Evolutionary conservation across 2,888 invertebrate species (phyloP).

Genomic region (Amphimallon solstitiale): DNA sequence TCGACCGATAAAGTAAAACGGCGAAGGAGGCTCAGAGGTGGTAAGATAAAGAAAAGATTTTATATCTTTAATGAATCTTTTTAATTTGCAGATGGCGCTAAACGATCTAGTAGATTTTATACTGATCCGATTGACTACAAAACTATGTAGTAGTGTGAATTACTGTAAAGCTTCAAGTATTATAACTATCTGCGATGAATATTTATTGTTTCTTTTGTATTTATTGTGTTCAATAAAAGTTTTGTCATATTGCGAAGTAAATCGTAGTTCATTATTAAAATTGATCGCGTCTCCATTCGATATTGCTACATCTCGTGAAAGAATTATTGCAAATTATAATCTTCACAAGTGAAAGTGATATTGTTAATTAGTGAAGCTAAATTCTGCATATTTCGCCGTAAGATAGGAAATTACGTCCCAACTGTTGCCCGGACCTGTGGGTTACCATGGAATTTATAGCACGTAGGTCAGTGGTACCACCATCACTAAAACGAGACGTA

Average conservation of each 20-base stretch:
- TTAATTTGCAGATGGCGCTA: constrained; percentile 4
- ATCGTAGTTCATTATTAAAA: too few species aligned
- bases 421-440: too few species aligned
- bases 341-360: too few species aligned
- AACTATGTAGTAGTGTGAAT: constrained; percentile 15
- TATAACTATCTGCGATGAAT: constrained; percentile 1
- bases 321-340: too few species aligned
- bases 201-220: constrained; percentile 30
- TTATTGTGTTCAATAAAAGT: constrained; percentile 17
- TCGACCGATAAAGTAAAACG: background rate
- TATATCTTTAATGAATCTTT: background rate
- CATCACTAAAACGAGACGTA: too few species aligned
- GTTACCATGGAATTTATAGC: too few species aligned
- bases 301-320: too few species aligned
- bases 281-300: too few species aligned
- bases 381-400: too few species aligned
- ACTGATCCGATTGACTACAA: constrained; percentile 7
- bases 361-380: too few species aligned
- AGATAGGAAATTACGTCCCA: too few species aligned
- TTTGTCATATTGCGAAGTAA: constrained; percentile 5
- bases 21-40: constrained; percentile 10
- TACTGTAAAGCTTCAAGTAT: background rate
- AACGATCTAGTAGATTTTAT: constrained; percentile 21
- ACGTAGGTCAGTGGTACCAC: too few species aligned
- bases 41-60: background rate